Conservation (phyloP, 64 coral and sea anemone species). For the Stylophora pistillata region DNA sequence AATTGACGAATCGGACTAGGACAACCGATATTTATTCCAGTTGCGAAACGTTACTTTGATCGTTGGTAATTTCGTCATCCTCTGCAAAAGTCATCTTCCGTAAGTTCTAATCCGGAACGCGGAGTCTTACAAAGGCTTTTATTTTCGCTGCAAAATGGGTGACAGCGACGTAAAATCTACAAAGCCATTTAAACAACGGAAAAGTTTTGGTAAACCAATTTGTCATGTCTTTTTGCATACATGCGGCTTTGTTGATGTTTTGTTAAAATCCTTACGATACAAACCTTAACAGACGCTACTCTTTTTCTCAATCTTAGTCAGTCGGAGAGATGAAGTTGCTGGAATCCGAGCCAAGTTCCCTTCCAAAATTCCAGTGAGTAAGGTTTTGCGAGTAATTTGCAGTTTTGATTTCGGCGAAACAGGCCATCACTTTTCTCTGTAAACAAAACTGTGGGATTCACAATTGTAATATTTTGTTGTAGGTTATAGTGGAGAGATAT, state of each 20-base stretch:
- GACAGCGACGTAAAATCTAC: slow-evolving; percentile 71
- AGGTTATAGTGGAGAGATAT: slow-evolving; percentile 99
- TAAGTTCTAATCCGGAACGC: neutral
- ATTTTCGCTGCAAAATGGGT: slow-evolving; percentile 58
- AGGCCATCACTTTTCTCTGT: neutral
- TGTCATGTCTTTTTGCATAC: neutral
- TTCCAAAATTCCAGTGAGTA: slow-evolving; percentile 97
- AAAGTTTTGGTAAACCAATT: slow-evolving; percentile 88
- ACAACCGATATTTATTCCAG: neutral
- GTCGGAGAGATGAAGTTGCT: slow-evolving; percentile 85
- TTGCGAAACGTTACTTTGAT: slow-evolving; percentile 38
- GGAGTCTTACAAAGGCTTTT: neutral
- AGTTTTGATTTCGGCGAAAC: neutral
- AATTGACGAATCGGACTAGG: slow-evolving; percentile 1
- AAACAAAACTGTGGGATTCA: slow-evolving; percentile 25
- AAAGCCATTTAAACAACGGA: slow-evolving; percentile 95
- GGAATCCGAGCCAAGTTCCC: slow-evolving; percentile 98
- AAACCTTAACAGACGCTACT: neutral
- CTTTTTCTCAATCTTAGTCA: slow-evolving; percentile 51
- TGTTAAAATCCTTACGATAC: neutral
- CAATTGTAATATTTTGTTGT: neutral
- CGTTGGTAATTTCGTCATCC: slow-evolving; percentile 16
- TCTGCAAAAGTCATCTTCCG: neutral
- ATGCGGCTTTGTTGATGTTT: neutral
- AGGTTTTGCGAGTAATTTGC: neutral